These are phyloP conservation scores for Phrynocephalus vlangalii DNA, from an alignment of 2,797 vertebrate genomes.

Conservation along the genomic window DNA sequence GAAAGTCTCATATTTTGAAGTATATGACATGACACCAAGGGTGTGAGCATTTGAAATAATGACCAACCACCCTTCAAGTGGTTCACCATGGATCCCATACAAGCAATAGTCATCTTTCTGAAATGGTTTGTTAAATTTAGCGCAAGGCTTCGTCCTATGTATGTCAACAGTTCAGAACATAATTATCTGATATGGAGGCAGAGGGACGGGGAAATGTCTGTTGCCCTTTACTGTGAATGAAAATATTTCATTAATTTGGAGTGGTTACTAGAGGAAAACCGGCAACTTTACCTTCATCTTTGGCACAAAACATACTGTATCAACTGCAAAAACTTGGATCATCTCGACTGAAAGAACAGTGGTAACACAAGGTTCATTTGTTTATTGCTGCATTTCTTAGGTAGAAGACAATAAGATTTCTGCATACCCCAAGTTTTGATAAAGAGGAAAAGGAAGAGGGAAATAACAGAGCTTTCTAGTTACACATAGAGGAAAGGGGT, in stretches of 20 bases:
- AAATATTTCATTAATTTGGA: conserved; percentile 22
- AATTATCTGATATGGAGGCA: background rate
- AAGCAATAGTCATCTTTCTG: background rate
- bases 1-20: conserved; percentile 15
- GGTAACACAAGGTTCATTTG: background rate
- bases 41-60: conserved; percentile 21
- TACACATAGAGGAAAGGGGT: too few relatives aligned
- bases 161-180: conserved; percentile 5
- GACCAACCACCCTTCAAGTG: conserved; percentile 18
- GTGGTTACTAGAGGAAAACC: conserved; percentile 7
- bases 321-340: background rate
- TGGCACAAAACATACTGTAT: background rate
- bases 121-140: background rate
- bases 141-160: background rate
- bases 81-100: conserved; percentile 1
- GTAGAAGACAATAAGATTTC: background rate
- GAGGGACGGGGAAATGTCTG: conserved; percentile 6
- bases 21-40: conserved; percentile 16
- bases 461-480: too few relatives aligned
- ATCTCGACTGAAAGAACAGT: background rate
- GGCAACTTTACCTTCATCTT: background rate
- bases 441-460: too few relatives aligned
- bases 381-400: background rate
- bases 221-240: conserved; percentile 5
- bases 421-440: background rate